Evolutionary conservation across 37 sponge, comb jelly and placozoan genomes (phyloP).

Genomic region (Oopsacas minuta): DNA sequence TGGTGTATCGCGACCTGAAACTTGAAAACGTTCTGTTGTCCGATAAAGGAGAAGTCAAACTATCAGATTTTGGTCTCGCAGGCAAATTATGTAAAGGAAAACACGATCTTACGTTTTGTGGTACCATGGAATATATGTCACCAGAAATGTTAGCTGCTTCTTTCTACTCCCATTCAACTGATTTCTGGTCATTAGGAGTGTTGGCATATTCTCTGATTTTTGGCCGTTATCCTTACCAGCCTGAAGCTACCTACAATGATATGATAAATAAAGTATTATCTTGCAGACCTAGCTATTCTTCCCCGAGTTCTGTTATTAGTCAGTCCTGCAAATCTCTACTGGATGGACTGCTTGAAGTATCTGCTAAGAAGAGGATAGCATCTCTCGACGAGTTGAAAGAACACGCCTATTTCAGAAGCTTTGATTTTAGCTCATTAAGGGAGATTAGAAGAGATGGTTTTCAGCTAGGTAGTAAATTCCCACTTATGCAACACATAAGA

Average conservation of each 20-base stretch:
- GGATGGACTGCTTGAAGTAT: conserved; percentile 6
- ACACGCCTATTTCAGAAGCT: background rate
- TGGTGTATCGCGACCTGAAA: background rate
- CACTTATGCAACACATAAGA: background rate
- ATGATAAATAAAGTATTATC: background rate
- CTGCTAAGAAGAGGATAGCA: background rate
- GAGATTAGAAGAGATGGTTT: background rate
- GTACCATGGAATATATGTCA: conserved; percentile 13
- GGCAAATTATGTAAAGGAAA: conserved; percentile 6
- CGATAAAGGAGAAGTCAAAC: background rate
- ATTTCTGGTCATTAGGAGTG: conserved; percentile 4
- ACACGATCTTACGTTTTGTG: background rate
- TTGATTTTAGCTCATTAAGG: background rate
- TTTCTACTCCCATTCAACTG: conserved; percentile 17
- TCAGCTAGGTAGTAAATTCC: background rate
- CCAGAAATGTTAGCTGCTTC: conserved; percentile 4
- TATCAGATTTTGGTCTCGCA: background rate
- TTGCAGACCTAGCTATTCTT: background rate
- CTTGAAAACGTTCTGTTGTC: background rate
- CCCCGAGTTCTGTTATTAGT: background rate
- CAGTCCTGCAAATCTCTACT: background rate
- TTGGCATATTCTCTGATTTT: background rate
- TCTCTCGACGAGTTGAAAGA: background rate
- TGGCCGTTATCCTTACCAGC: background rate
- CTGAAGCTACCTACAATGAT: background rate